Evolutionary conservation across 2,888 invertebrate genomes (phyloP).

Genomic region (Priapulus caudatus): DNA sequence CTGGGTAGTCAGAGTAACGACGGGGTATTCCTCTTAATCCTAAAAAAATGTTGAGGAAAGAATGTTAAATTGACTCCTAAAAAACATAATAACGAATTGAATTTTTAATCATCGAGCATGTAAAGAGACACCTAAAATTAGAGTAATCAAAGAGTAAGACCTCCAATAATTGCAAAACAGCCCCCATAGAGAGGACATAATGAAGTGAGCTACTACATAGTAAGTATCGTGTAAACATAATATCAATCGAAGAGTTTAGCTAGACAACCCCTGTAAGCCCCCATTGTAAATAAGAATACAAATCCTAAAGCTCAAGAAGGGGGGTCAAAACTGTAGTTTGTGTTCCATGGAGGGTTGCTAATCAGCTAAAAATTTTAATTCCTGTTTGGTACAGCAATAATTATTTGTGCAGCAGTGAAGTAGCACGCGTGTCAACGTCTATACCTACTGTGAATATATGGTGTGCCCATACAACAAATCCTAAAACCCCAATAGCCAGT

Average conservation of each 20-base stretch:
- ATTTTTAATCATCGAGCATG: too few relatives aligned
- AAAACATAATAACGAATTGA: constrained; percentile 52
- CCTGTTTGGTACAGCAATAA: constrained; percentile 75
- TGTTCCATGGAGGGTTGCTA: constrained; percentile 55
- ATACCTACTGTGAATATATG: constrained; percentile 74
- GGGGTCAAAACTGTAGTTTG: constrained; percentile 49
- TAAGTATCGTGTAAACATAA: too few relatives aligned
- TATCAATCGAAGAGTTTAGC: too few relatives aligned
- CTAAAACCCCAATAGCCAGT: constrained; percentile 63
- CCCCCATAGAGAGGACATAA: too few relatives aligned
- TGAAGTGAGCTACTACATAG: too few relatives aligned
- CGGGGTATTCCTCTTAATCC: constrained; percentile 59
- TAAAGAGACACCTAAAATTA: too few relatives aligned
- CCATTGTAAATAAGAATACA: constrained; percentile 62
- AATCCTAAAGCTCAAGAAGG: constrained; percentile 59
- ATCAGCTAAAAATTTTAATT: constrained; percentile 68
- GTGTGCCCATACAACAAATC: constrained; percentile 72
- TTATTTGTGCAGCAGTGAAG: constrained; percentile 70
- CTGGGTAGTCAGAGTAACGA: constrained; percentile 60
- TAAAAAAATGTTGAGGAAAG: constrained; percentile 66
- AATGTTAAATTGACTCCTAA: constrained; percentile 64
- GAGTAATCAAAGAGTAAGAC: too few relatives aligned
- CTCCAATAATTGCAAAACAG: too few relatives aligned
- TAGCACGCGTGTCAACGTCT: constrained; percentile 69
- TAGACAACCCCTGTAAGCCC: constrained; percentile 44